Conservation (phyloP, 2,797 vertebrate genomes). For the Acomys russatus region DNA sequence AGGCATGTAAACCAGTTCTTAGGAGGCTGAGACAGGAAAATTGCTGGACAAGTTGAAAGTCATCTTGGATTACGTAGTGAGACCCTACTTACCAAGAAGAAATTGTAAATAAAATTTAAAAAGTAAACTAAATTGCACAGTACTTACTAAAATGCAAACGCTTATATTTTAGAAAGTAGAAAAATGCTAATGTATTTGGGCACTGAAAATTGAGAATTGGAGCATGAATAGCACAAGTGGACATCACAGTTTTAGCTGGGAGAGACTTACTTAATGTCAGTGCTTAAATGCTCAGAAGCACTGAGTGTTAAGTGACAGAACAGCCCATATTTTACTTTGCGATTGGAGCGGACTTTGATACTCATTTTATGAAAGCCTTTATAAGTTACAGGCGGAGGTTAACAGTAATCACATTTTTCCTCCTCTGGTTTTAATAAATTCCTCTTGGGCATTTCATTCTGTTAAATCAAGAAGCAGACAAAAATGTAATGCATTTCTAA, state of each 20-base stretch:
- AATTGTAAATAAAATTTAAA: background rate
- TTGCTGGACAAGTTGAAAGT: background rate
- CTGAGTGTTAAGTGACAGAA: background rate
- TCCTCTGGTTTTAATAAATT: slow-evolving; percentile 84
- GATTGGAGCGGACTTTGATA: slow-evolving; percentile 53
- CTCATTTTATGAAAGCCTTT: slow-evolving; percentile 69
- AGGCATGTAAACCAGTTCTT: background rate
- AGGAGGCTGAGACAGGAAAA: background rate
- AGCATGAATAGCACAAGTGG: background rate
- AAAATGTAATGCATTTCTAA: slow-evolving; percentile 77
- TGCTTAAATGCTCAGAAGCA: slow-evolving; percentile 41
- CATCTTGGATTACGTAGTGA: background rate
- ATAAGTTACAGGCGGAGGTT: slow-evolving; percentile 65
- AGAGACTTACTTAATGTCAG: background rate
- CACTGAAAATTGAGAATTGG: slow-evolving; percentile 39
- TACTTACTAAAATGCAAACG: slow-evolving; percentile 10
- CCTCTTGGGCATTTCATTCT: slow-evolving; percentile 79
- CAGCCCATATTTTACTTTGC: slow-evolving; percentile 1
- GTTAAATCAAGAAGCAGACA: slow-evolving; percentile 83
- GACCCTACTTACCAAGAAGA: background rate
- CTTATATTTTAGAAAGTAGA: background rate
- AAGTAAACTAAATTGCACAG: background rate
- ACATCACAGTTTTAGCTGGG: background rate
- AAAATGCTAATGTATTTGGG: background rate
- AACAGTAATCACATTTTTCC: slow-evolving; percentile 64